Evolutionary conservation across 2,888 invertebrate genomes (phyloP).

Genomic region (Tachina grossa): DNA sequence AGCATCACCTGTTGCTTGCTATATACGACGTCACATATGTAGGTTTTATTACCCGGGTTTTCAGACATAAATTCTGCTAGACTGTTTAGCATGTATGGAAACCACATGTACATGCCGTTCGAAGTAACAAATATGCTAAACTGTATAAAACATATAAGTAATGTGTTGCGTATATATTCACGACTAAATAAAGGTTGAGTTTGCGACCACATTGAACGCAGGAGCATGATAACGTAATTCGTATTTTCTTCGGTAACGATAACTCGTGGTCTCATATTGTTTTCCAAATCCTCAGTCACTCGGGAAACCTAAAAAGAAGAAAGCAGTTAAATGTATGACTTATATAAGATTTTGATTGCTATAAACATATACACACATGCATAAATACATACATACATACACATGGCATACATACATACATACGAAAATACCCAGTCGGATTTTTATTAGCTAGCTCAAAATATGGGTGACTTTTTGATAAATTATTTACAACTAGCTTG

Average conservation of each 20-base stretch:
- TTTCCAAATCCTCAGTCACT: constrained; percentile 75
- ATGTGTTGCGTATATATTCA: constrained; percentile 76
- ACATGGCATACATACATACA: no score
- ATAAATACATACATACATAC: no score
- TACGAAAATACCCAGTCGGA: no score
- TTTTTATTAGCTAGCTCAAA: no score
- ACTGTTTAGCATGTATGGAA: constrained; percentile 80
- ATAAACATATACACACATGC: no score
- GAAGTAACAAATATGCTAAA: constrained; percentile 79
- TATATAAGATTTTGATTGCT: no score
- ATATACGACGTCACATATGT: constrained; percentile 78
- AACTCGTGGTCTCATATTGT: constrained; percentile 64
- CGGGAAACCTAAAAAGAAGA: constrained; percentile 70
- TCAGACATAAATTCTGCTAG: constrained; percentile 76
- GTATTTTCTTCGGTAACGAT: constrained; percentile 46
- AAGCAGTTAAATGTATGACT: not conserved
- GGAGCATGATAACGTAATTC: constrained; percentile 68
- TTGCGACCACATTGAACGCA: constrained; percentile 79
- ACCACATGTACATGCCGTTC: constrained; percentile 81
- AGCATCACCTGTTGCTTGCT: constrained; percentile 71
- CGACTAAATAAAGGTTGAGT: constrained; percentile 79
- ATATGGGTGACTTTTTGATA: no score
- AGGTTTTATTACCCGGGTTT: constrained; percentile 75
- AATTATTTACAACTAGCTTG: no score
- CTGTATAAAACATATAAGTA: constrained; percentile 78